Percentiles rank a stretch among this genome's conserved stretches.
These are phyloP conservation scores for Miichthys miiuy DNA, from an alignment of 2,797 vertebrate genomes.

Conservation along the genomic window DNA sequence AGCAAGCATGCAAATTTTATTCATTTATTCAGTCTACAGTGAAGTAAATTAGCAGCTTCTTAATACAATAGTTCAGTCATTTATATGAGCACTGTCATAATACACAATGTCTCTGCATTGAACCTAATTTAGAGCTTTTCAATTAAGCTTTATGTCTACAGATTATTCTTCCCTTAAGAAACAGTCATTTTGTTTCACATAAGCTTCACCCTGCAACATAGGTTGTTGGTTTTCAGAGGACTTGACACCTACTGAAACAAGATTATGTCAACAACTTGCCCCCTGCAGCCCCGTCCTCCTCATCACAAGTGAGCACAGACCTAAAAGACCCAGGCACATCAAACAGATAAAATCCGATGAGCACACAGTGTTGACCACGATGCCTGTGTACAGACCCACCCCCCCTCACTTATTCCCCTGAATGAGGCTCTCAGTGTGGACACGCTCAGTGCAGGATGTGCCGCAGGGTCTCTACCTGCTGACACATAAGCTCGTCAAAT, in stretches of 20 bases:
- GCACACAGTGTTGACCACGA: conserved; percentile 10
- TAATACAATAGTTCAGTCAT: neutral
- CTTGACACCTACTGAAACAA: conserved; percentile 29
- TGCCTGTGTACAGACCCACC: conserved; percentile 1
- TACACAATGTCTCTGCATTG: neutral
- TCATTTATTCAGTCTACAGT: conserved; percentile 1
- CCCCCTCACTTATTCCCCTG: conserved; percentile 18
- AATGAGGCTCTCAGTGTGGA: conserved; percentile 51
- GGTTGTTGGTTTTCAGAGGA: conserved; percentile 12
- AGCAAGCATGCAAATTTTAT: neutral
- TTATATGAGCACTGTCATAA: conserved; percentile 5
- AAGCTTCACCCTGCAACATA: neutral
- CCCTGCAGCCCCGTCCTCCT: conserved; percentile 18
- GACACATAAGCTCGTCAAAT: conserved; percentile 62
- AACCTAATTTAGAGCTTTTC: neutral
- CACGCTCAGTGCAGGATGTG: conserved; percentile 41
- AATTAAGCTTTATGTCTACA: neutral
- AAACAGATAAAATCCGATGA: conserved; percentile 45
- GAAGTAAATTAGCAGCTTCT: neutral
- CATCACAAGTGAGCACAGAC: conserved; percentile 35
- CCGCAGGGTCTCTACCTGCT: conserved; percentile 53
- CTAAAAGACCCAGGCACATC: conserved; percentile 36
- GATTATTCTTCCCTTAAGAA: neutral
- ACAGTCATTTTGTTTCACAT: neutral
- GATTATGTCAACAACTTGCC: conserved; percentile 35